Base-by-base conservation (phyloP, 2,797 vertebrate species). In the Myotis pilosus region DNA sequence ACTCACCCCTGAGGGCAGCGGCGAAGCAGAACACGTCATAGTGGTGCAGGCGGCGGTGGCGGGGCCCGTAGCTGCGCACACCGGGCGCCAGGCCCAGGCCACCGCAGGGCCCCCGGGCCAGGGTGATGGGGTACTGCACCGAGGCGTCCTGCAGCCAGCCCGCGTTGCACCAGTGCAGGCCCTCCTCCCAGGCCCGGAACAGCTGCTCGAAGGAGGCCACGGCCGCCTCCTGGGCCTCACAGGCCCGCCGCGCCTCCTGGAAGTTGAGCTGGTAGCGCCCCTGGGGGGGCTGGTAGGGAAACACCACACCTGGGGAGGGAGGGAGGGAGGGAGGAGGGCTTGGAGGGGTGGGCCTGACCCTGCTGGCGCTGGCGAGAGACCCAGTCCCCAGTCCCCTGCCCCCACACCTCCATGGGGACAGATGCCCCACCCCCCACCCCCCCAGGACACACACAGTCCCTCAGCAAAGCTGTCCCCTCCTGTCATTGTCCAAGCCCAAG, bases 1-100 rank as follows among this genome's bases (percentile, higher is more conserved):
- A 96, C 98, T 97, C 97, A 99, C 99, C 99, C 97, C 38, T 98
- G 79, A 98, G 96, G 0, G 97, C 97, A 0, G 99, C 98, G 0
- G 99, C 98, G 92, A 99, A 99, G 97, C 99, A 99, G 98, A 99
- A 99, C 19, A 98, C 99, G 0, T 99, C 99, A 2, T 98, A 99
- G 83, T 13, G 98, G 94, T 99, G 98, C 47, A 98, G 97, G 87
- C 97, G 96, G 57, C 96, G 98, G 97, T 99, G 98, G 3, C 98
- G 99, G 0, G 90, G 97, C 66, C 99, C 99, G 0, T 99, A 99
- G 98, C 97, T 99, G 76, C 99, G 98, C 79, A 99, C 91, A 2
- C 99, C 99, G 0, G 99, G 98, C 0, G 98, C 98, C 6, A 99
- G 95, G 20, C 98, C 96, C 13, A 96, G 82, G 2, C 99, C 99